Evolutionary conservation across 2,113 vertebrate species (phyloP), one percentile per base, ranked within the genome.

Genomic region (Silurus asotus): DNA sequence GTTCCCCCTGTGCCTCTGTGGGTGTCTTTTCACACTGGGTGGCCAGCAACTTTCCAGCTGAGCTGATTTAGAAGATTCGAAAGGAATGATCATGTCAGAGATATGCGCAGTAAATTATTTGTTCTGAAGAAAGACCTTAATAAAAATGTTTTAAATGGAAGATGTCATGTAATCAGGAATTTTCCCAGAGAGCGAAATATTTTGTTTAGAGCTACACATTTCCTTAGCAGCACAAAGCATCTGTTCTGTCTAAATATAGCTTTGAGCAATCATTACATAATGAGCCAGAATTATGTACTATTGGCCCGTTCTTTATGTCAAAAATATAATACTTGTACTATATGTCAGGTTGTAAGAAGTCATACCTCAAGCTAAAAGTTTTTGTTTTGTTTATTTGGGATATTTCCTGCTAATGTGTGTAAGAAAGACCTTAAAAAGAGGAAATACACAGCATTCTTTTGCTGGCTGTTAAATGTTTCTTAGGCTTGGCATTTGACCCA

Each of bases 401-500:
- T 55, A 13, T 10, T 13, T 10, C 19, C 48, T 51, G 23, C 14
- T 78, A 55, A 58, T 78, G n/a, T 58, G 49, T 59, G 17, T 59
- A 37, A 17, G 6, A 56, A 25, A 56, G 77, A 37, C 53, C 15
- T 45, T 79, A 45, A 59, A 84, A 53, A 75, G 80, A 84, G 85
- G 86, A 85, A 78, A 80, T 81, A 56, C 23, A 88, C 84, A 83
- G 25, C 69, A 84, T 88, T 91, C 87, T 87, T 69, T 76, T 83
- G 23, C 67, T 91, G 85, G 85, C 88, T 92, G 89, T 91, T 91
- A 93, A 91, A 62, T 28, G 61, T 88, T 88, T 86, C 83, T 92
- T 90, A 90, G 93, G 92, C 92, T 93, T 95, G 92, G 92, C 92
- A 82, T 92, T 91, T 93, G 92, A 94, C 92, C 91, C 83, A 91